phyloP scores from a whole-genome alignment of 2,888 invertebrate genomes.

The Gerris lacustris region DNA sequence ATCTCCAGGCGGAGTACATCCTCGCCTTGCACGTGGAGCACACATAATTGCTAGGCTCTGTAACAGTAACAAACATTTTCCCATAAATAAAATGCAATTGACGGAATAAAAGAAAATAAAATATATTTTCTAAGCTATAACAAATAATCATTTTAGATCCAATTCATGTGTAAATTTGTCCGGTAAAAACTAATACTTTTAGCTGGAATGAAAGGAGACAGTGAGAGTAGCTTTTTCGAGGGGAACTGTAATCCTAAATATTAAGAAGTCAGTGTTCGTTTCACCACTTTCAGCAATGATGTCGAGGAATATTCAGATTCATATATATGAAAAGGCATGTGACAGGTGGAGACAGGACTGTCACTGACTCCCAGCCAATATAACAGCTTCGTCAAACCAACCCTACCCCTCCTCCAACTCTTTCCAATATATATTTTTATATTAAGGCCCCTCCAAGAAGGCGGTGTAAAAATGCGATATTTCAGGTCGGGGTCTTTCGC shows the following conservation, averaged over 20 bases:
- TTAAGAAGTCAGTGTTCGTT: slow-evolving; percentile 3
- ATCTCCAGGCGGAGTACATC: slow-evolving; percentile 85
- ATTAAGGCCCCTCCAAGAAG: not conserved
- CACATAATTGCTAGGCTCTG: slow-evolving; percentile 89
- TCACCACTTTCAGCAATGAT: not conserved
- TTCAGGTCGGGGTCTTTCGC: not conserved
- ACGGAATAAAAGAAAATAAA: not conserved
- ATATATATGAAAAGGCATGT: not conserved
- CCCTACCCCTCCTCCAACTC: not conserved
- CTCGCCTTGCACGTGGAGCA: slow-evolving; percentile 89
- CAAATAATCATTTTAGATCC: slow-evolving; percentile 8
- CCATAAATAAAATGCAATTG: slow-evolving; percentile 13
- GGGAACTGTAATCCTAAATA: not conserved
- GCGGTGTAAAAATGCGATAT: slow-evolving; percentile 1
- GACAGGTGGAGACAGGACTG: slow-evolving; percentile 2
- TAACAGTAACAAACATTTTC: slow-evolving; percentile 37
- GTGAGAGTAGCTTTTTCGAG: not conserved
- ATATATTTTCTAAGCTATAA: slow-evolving; percentile 8
- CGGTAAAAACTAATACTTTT: too few species aligned
- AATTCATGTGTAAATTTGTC: too few species aligned
- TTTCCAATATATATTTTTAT: not conserved
- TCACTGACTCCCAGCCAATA: not conserved
- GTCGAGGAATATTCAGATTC: not conserved
- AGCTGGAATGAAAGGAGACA: too few species aligned
- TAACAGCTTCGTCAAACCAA: slow-evolving; percentile 1